Percentiles rank a stretch among this genome's conserved stretches.
Evolutionary conservation across 35 echinoderm and acorn worm genomes (phyloP).

Genomic region (Chiridota heheva): DNA sequence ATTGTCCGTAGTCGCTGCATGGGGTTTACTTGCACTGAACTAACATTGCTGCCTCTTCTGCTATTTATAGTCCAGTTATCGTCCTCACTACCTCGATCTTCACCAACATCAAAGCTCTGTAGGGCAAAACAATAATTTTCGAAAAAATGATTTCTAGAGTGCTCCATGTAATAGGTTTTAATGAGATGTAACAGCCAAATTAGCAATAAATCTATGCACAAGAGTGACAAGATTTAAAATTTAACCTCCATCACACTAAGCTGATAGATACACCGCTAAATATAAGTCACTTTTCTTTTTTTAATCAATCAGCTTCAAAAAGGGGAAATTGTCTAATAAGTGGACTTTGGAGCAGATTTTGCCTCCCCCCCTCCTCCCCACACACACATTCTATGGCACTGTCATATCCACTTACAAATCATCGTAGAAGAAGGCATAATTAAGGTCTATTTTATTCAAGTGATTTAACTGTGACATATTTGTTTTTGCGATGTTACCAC

Average conservation of each 20-base stretch:
- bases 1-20: neutral
- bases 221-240: neutral
- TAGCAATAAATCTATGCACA: neutral
- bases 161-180: too few species aligned
- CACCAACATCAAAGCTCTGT: constrained; percentile 25
- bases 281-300: neutral
- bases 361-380: neutral
- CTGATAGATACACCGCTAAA: neutral
- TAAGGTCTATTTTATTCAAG: neutral
- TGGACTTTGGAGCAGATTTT: too few species aligned
- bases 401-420: neutral
- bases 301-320: neutral
- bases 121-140: neutral
- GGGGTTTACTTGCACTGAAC: neutral
- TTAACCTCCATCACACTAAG: neutral
- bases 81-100: constrained; percentile 19
- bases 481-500: neutral
- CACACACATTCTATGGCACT: neutral
- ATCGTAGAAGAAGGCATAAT: neutral
- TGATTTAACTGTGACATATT: neutral
- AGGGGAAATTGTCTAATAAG: too few species aligned
- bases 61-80: constrained; percentile 26
- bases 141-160: too few species aligned
- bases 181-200: neutral
- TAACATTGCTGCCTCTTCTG: constrained; percentile 2